Base-by-base conservation (phyloP, 2,888 invertebrate species). In the Tetragonula carbonaria region DNA sequence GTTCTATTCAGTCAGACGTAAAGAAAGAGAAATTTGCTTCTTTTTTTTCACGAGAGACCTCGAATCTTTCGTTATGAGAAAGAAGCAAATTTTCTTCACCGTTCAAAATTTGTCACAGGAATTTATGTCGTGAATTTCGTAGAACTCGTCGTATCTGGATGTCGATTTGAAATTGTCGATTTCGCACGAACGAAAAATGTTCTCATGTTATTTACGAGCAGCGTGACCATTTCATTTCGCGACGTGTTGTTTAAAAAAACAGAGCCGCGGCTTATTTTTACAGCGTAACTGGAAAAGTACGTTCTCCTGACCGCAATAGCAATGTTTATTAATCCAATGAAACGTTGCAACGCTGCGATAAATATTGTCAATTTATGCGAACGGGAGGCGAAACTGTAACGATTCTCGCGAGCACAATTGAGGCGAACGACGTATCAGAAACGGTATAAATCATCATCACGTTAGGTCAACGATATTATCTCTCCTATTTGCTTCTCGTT, bases 301-400 rank as follows among this genome's bases (percentile, higher is more conserved):
- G 45, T 14, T 14, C 18, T 14, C 14, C 4, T n/a, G 38, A 1
- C 16, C 13, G 16, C 18, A 16, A 18, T 18, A 45, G 18, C 62
- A 21, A 28, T 21, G 73, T 73, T 73, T 63, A 74, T 74, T 65
- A 53, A 38, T 65, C 53, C 65, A 53, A 63, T 74, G 74, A 74
- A 74, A 38, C 16, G 72, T n/a, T 5, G 63, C 13, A 38, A 53
- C 16, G n/a, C 18, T 5, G 28, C 21, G 53, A 74, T 65, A n/a
- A 38, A 65, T 65, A 38, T 53, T 28, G n/a, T 53, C 21, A 18
- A 38, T 51, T 45, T 51, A 13, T 16, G n/a, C 11, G 51, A 53
- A 65, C 51, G 16, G 38, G 3, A 18, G 13, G 18, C 53, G 33
- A n/a, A 33, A 23, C n/a, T 74, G 51, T 65, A 38, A 74, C 65